A percentile compares a stretch with the other conserved stretches of the same genome.
Evolutionary conservation across 2,888 invertebrate species (phyloP).

Genomic region (Coenonympha glycerion): DNA sequence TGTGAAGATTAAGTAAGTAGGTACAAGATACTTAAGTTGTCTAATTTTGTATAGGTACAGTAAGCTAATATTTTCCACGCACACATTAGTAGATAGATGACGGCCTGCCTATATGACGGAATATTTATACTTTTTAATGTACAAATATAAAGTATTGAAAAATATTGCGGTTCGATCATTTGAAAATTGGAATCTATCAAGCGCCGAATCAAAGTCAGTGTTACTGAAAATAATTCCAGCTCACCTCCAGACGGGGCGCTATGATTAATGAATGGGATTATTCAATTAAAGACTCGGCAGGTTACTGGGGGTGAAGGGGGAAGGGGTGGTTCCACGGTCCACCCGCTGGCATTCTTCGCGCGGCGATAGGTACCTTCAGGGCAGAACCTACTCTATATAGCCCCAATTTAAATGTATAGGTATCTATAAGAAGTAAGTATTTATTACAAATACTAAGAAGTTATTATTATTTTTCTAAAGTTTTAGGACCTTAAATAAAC

Average conservation of each 20-base stretch:
- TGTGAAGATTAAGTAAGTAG: too few species aligned
- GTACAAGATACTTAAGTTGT: too few species aligned
- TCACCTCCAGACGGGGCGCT: constrained; percentile 64
- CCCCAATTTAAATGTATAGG: constrained; percentile 6
- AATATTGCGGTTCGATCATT: constrained; percentile 12
- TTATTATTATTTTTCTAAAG: too few species aligned
- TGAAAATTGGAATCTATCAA: constrained; percentile 24
- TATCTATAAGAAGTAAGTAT: too few species aligned
- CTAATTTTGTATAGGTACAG: too few species aligned
- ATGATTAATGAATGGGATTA: constrained; percentile 76
- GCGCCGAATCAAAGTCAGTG: constrained; percentile 30
- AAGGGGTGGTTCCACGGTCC: constrained; percentile 13
- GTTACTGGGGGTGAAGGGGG: constrained; percentile 44
- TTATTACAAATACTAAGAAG: too few species aligned
- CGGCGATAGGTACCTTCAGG: constrained; percentile 50
- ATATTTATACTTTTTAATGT: too few species aligned
- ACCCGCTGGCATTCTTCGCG: constrained; percentile 34
- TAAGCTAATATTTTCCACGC: too few species aligned
- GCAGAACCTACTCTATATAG: constrained; percentile 37
- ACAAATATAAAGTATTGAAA: constrained; percentile 11
- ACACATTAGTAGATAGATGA: too few species aligned
- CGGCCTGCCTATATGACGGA: too few species aligned
- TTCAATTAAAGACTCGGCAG: constrained; percentile 74
- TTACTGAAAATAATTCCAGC: constrained; percentile 67
- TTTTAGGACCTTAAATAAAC: too few species aligned